Evolutionary conservation across 2,113 vertebrate genomes (phyloP).

Genomic region (Conger conger): DNA sequence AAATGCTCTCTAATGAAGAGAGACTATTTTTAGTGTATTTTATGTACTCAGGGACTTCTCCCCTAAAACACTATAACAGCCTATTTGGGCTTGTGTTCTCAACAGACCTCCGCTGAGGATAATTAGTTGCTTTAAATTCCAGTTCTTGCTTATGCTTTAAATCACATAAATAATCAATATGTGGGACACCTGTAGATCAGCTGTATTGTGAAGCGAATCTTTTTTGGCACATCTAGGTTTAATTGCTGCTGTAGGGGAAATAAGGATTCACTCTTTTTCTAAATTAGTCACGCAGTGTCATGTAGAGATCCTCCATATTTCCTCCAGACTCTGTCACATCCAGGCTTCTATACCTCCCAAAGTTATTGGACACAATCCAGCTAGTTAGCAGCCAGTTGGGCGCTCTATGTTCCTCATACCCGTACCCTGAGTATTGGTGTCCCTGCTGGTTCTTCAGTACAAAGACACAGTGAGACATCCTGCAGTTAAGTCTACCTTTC

Average conservation of each 20-base stretch:
- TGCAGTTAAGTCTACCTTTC: neutral
- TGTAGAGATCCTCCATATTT: neutral
- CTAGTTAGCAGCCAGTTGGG: neutral
- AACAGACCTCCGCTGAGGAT: neutral
- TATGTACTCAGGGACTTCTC: neutral
- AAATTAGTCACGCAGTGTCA: too few species aligned
- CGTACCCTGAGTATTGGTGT: neutral
- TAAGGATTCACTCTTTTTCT: neutral
- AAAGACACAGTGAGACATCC: neutral
- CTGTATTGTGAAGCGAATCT: neutral
- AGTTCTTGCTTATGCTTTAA: neutral
- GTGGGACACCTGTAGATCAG: neutral
- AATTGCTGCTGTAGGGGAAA: neutral
- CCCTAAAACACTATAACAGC: neutral
- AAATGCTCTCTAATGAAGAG: too few species aligned
- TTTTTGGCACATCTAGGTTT: neutral
- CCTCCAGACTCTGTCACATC: neutral
- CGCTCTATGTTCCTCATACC: neutral
- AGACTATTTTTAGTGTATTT: neutral
- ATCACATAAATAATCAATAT: neutral
- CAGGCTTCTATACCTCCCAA: neutral
- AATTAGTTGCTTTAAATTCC: neutral
- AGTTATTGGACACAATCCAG: neutral
- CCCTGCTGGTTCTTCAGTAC: neutral
- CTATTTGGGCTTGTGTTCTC: neutral